phyloP scores from a whole-genome alignment of 1,140 invertebrate genomes.

The Coelopa frigida region DNA sequence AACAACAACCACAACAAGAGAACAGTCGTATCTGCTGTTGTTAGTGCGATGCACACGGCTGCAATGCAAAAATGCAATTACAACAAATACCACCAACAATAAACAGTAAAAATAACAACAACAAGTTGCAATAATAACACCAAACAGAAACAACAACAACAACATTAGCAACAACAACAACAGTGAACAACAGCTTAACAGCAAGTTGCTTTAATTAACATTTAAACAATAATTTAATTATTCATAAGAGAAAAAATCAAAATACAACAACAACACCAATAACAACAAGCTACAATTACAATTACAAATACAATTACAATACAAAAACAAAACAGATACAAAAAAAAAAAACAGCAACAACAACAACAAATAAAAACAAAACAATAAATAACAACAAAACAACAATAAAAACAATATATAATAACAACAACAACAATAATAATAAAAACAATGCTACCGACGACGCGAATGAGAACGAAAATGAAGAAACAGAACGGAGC shows the following conservation, averaged over 20 bases:
- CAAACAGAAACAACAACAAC: slow-evolving; percentile 1
- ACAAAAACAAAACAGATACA: background rate
- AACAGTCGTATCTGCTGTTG: too few species aligned
- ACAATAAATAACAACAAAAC: background rate
- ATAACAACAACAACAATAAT: slow-evolving; percentile 1
- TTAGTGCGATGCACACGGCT: slow-evolving; percentile 19
- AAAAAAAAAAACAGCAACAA: background rate
- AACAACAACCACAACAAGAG: too few species aligned
- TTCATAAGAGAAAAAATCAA: slow-evolving; percentile 21
- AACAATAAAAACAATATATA: background rate
- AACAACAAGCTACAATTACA: background rate
- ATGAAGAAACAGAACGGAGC: background rate
- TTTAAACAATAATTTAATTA: slow-evolving; percentile 46
- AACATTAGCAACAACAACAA: background rate
- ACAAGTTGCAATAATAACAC: background rate
- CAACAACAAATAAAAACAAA: background rate
- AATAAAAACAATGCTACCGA: slow-evolving; percentile 4
- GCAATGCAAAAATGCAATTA: slow-evolving; percentile 20
- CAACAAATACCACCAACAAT: background rate
- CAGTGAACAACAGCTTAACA: background rate
- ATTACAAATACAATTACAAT: too few species aligned
- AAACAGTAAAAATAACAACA: slow-evolving; percentile 3
- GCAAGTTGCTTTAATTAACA: slow-evolving; percentile 44
- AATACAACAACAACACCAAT: background rate
- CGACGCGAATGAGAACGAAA: background rate